Percentiles rank a stretch among this genome's conserved stretches.
phyloP scores from a whole-genome alignment of 2,797 vertebrate genomes.

The Acanthurus tractus region DNA sequence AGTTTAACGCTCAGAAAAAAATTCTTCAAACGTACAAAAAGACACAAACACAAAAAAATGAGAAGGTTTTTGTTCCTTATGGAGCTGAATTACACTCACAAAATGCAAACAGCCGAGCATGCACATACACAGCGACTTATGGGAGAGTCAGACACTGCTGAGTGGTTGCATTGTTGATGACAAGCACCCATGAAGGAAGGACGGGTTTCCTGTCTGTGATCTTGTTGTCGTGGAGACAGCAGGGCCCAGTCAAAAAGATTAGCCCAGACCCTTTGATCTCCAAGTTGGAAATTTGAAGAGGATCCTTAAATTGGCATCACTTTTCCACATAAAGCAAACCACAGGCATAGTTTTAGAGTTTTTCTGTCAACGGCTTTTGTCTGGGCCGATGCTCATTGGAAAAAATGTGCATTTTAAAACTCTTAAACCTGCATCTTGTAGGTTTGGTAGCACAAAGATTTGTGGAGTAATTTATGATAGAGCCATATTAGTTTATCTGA shows the following conservation, averaged over 20 bases:
- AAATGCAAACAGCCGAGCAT: slow-evolving; percentile 43
- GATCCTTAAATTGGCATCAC: slow-evolving; percentile 71
- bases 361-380: slow-evolving; percentile 61
- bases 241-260: slow-evolving; percentile 72
- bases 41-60: slow-evolving; percentile 11
- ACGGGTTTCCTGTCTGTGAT: slow-evolving; percentile 79
- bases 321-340: slow-evolving; percentile 78
- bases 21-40: slow-evolving; percentile 10
- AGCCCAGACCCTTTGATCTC: slow-evolving; percentile 75
- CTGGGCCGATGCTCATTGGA: slow-evolving; percentile 38
- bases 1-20: slow-evolving; percentile 8
- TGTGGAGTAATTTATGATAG: not conserved
- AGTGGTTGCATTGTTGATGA: slow-evolving; percentile 77
- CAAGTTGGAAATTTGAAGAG: slow-evolving; percentile 72
- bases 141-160: slow-evolving; percentile 64
- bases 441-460: slow-evolving; percentile 29
- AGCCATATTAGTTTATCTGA: slow-evolving; percentile 7
- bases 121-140: slow-evolving; percentile 55
- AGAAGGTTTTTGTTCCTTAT: slow-evolving; percentile 17
- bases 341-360: slow-evolving; percentile 65
- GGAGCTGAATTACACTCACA: slow-evolving; percentile 51
- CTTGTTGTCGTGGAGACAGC: slow-evolving; percentile 77
- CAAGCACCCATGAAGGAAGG: slow-evolving; percentile 75
- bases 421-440: slow-evolving; percentile 43
- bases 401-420: slow-evolving; percentile 45